Evolutionary conservation across 2,888 invertebrate species (phyloP).

Genomic region (Lymantria dispar): DNA sequence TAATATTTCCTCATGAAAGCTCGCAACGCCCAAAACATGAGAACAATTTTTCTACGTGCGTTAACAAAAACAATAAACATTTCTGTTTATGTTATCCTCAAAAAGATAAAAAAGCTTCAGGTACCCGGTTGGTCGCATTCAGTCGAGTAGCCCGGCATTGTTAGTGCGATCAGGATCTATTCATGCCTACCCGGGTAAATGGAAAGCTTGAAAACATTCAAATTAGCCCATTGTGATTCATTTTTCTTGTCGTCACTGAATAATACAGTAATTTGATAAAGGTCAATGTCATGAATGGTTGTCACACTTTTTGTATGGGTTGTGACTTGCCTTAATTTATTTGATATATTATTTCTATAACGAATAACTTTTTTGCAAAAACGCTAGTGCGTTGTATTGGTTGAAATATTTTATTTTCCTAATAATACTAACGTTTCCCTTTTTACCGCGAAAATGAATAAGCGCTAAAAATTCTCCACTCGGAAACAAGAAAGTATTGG

Average conservation of each 20-base stretch:
- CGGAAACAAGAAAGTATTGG: no score
- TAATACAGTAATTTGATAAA: constrained; percentile 47
- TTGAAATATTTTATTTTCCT: no score
- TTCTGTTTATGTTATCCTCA: constrained; percentile 63
- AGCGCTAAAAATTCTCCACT: no score
- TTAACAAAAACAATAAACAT: constrained; percentile 66
- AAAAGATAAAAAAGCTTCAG: constrained; percentile 52
- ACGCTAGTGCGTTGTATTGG: no score
- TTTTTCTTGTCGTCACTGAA: constrained; percentile 57
- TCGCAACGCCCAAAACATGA: constrained; percentile 28
- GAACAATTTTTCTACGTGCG: constrained; percentile 50
- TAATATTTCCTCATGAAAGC: constrained; percentile 35
- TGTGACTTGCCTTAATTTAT: no score
- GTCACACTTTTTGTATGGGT: background rate
- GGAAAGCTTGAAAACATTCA: constrained; percentile 67
- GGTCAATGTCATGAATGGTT: constrained; percentile 45
- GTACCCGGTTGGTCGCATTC: constrained; percentile 54
- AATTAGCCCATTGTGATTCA: constrained; percentile 72
- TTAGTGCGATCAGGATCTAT: constrained; percentile 62
- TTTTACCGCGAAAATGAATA: no score
- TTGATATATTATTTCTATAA: no score
- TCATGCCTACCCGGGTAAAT: constrained; percentile 60
- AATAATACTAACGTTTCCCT: no score
- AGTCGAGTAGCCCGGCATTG: constrained; percentile 55
- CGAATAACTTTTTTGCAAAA: no score